Evolutionary conservation across 92 coral and sea anemone species (phyloP), one percentile per base, ranked within the genome.

Genomic region (Phymanthus crucifer): DNA sequence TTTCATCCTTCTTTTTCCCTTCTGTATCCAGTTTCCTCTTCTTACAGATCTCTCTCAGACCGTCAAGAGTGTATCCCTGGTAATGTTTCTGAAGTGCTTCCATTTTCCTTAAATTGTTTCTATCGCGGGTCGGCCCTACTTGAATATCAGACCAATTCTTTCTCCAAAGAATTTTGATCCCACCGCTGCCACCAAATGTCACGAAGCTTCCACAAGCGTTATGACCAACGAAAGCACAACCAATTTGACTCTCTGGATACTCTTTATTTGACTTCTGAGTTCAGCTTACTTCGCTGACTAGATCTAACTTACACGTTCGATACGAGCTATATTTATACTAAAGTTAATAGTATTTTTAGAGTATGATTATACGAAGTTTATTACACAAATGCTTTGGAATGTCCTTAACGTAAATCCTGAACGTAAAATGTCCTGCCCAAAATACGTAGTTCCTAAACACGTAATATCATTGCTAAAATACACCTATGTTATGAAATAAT

Each of bases 151-250:
- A 65, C 70, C 70, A 65, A 65, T 32, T 26, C 70, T 65, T 18
- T 26, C 32, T 21, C 24, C 70, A 19, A 65, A 65, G 29, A 12
- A 32, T 18, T 21, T 65, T 14, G 36, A 65, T 65, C 70, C 70
- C 70, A 65, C 31, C 70, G 70, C 70, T 65, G 70, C 70, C 70
- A 65, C 70, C 70, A 65, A 65, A 65, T 65, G 70, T 65, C 70
- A 65, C 70, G 31, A 65, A 65, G 70, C 70, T 23, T 11, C 70
- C 57, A 17, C n/a, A 13, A 48, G 57, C 57, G 56, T 21, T 48
- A 19, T 48, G n/a, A n/a, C n/a, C n/a, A n/a, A n/a, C n/a, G n/a
- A n/a, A n/a, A n/a, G n/a, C n/a, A n/a, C n/a, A n/a, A n/a, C n/a
- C n/a, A n/a, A n/a, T n/a, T n/a, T n/a, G n/a, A n/a, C n/a, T n/a